These are phyloP conservation scores for Argynnis bischoffii DNA, from an alignment of 2,888 invertebrate species.

Conservation along the genomic window DNA sequence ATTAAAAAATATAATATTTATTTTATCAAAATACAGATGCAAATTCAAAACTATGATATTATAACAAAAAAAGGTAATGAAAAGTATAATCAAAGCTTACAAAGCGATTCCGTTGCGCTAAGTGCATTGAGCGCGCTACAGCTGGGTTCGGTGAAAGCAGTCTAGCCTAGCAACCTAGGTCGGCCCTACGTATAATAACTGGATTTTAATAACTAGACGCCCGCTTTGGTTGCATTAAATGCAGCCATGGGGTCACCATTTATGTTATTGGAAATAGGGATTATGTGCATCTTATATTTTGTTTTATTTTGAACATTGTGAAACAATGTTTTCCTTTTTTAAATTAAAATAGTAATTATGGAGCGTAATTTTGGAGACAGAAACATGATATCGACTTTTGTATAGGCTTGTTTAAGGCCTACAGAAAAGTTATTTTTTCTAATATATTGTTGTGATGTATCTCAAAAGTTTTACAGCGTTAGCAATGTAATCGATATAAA, in stretches of 20 bases:
- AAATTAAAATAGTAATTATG: too few relatives aligned
- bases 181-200: constrained; percentile 44
- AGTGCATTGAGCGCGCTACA: constrained; percentile 36
- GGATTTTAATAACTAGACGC: constrained; percentile 50
- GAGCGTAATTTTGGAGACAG: too few relatives aligned
- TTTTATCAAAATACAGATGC: neutral
- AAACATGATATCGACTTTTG: too few relatives aligned
- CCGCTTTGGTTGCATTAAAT: constrained; percentile 38
- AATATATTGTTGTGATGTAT: too few relatives aligned
- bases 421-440: too few relatives aligned
- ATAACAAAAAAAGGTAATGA: constrained; percentile 23
- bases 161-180: constrained; percentile 45
- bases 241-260: constrained; percentile 31
- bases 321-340: too few relatives aligned
- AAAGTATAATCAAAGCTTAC: constrained; percentile 33
- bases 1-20: neutral
- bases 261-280: constrained; percentile 1
- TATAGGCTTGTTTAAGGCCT: too few relatives aligned
- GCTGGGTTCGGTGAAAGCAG: constrained; percentile 44
- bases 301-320: neutral
- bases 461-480: too few relatives aligned
- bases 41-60: constrained; percentile 17
- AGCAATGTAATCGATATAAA: too few relatives aligned
- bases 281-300: neutral
- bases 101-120: constrained; percentile 38